A percentile compares a stretch with the other conserved stretches of the same genome.
These are phyloP conservation scores for Columba livia DNA, from an alignment of 2,113 vertebrate species.

Conservation along the genomic window DNA sequence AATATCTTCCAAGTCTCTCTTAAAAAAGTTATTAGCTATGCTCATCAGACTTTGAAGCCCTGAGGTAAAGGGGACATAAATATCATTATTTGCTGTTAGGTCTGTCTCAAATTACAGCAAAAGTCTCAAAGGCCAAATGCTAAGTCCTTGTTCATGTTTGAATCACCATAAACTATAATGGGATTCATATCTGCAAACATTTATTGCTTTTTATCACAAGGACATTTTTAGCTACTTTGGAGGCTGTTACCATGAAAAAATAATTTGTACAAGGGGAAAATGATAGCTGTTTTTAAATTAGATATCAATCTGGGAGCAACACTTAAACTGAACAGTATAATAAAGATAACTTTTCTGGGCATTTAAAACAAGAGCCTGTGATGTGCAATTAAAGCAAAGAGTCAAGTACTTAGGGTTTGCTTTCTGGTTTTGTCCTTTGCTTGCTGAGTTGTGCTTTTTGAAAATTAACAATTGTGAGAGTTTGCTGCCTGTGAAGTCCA, in stretches of 20 bases:
- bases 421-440: background rate
- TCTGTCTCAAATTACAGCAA: background rate
- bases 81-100: background rate
- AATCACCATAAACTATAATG: constrained; percentile 12
- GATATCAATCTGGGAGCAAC: constrained; percentile 5
- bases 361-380: background rate
- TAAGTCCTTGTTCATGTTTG: constrained; percentile 17
- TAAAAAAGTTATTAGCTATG: background rate
- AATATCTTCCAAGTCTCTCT: background rate
- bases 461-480: background rate
- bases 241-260: constrained; percentile 35
- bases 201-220: background rate
- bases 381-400: background rate
- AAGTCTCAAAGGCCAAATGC: background rate
- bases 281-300: constrained; percentile 18
- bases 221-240: constrained; percentile 21
- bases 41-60: background rate
- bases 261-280: background rate
- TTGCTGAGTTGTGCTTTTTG: background rate
- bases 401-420: background rate
- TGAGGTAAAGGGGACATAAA: background rate
- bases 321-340: background rate
- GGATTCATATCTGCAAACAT: constrained; percentile 18
- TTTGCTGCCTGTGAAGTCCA: background rate
- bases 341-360: background rate